Evolutionary conservation across 2,797 vertebrate species (phyloP), one percentile per base, ranked within the genome.

Genomic region (Muscicapa comitata): DNA sequence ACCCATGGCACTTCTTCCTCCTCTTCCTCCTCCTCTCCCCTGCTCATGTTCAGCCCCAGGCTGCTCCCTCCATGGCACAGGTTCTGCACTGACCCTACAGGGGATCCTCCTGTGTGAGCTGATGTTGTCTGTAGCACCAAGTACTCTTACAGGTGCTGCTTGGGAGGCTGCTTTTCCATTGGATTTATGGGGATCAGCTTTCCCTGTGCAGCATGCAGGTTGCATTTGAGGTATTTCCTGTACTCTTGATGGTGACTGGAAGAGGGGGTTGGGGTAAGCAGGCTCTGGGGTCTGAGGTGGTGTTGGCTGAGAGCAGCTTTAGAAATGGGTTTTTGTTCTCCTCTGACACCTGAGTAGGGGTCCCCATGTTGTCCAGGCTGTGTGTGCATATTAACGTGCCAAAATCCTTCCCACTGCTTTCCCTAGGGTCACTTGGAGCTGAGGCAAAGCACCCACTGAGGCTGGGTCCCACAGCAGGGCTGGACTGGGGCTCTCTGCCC

Each of bases 401-500:
- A 1, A 8, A 3, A 67, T 81, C 57, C 29, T 37, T 74, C 37
- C 1, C 0, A 1, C 0, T 61, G 24, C 54, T 43, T 28, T 48
- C 29, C 29, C 9, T 26, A 17, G 62, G 33, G 24, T 75, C 53
- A 3, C 45, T 7, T 78, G 35, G 25, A 65, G 37, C 13, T n/a
- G 29, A 31, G 40, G 31, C 40, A 59, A 24, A 55, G 37, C 7
- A 33, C 33, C 19, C 3, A 7, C 6, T 17, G 2, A 26, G 76
- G 19, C 33, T 63, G n/a, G 17, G 37, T 31, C 45, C 13, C 4
- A 5, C 33, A 59, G 59, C 42, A 18, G 1, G 2, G 4, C 31
- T 0, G 2, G 11, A 4, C 26, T 37, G 1, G 1, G 13, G 40
- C n/a, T 38, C 31, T 87, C 33, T 58, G 58, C 72, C 35, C 38